phyloP scores from a whole-genome alignment of 2,888 invertebrate genomes.

The Sinopyrophorus schimmeli region DNA sequence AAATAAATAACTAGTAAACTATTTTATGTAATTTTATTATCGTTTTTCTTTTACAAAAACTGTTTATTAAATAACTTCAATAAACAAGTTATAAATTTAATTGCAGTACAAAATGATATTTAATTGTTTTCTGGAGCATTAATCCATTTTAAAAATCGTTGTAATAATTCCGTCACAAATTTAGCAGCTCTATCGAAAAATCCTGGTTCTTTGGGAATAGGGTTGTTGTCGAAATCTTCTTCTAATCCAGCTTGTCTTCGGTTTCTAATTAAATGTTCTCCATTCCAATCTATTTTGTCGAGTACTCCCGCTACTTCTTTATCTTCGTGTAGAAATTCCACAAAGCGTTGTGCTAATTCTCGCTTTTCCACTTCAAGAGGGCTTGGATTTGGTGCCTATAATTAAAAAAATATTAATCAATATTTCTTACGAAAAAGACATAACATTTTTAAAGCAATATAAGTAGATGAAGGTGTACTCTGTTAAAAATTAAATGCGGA shows the following conservation, averaged over 20 bases:
- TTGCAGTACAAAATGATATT: background rate
- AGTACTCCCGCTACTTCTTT: slow-evolving; percentile 38
- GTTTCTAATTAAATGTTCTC: slow-evolving; percentile 20
- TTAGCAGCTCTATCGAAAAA: slow-evolving; percentile 54
- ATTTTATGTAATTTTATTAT: too few species aligned
- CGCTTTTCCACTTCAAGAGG: slow-evolving; percentile 14
- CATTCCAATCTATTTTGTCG: background rate
- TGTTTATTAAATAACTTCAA: too few species aligned
- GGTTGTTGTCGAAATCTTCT: slow-evolving; percentile 30
- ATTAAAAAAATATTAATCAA: slow-evolving; percentile 3
- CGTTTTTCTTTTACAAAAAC: too few species aligned
- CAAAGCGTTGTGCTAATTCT: slow-evolving; percentile 46
- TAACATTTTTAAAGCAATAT: too few species aligned
- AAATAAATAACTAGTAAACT: too few species aligned
- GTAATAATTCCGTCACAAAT: slow-evolving; percentile 53
- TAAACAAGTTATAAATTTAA: too few species aligned
- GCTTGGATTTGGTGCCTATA: slow-evolving; percentile 17
- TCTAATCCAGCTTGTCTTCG: slow-evolving; percentile 34
- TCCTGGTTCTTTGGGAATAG: slow-evolving; percentile 39
- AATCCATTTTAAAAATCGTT: slow-evolving; percentile 56
- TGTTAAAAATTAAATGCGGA: too few species aligned
- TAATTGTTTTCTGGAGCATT: slow-evolving; percentile 47
- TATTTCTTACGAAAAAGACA: background rate
- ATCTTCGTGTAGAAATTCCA: slow-evolving; percentile 50
- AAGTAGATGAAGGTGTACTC: too few species aligned